Evolutionary conservation across 2,888 invertebrate genomes (phyloP), one percentile per base, ranked within the genome.

Genomic region (Sericinus montela): DNA sequence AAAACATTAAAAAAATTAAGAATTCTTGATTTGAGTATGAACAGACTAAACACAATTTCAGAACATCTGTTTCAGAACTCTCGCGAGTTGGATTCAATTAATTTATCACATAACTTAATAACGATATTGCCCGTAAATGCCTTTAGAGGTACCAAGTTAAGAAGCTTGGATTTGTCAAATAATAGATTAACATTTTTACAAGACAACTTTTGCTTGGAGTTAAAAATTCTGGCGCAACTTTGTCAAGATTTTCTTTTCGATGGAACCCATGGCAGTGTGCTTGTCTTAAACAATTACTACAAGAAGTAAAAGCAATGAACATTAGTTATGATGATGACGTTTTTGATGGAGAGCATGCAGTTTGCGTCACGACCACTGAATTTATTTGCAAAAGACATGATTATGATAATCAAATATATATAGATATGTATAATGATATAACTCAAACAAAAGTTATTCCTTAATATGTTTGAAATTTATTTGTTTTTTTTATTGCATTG

Each of bases 251-350:
- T 45, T 72, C 70, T 44, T 80, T 86, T 28, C 72, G 79, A 16
- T 70, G 77, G 11, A 87, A 86, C 50, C 85, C 84, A 1, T 86
- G 83, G 83, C 84, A 86, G 48, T 87, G 87, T 53, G 67, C 76
- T 0, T 86, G 86, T 56, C 59, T 85, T 0, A 65, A 61, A 34
- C 72, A 83, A 15, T 51, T 82, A n/a, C 34, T 85, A 1, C 67
- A 67, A 32, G 86, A 86, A 62, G 67, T 82, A 0, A 82, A 80
- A 48, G 64, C 49, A 10, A 62, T 67, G 10, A 59, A 62, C 5
- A 69, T 86, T 16, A 57, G 62, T 11, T 86, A 86, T 45, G 81
- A 80, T 40, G 56, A 47, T 40, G 50, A 48, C 0, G 71, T 71
- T 51, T 81, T 73, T 37, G 67, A 75, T 42, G 87, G 86, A 0